phyloP scores from a whole-genome alignment of 1,140 invertebrate genomes.

The Ridgeia piscesae region DNA sequence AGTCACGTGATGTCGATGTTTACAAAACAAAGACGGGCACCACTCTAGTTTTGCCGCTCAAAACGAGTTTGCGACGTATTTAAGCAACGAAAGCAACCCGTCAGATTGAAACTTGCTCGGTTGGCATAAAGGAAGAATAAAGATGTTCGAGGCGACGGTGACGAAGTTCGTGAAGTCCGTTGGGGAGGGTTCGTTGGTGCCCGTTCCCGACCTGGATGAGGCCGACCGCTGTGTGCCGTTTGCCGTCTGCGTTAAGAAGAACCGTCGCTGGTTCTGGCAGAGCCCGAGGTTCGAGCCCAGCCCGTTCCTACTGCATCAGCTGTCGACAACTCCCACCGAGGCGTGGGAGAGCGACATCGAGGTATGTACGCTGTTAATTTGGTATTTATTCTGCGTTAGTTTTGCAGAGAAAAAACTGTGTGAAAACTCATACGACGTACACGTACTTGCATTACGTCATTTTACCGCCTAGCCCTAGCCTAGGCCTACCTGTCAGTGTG shows the following conservation, averaged over 20 bases:
- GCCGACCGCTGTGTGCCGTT: constrained; percentile 31
- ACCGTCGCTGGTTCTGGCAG: constrained; percentile 27
- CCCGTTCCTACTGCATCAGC: background rate
- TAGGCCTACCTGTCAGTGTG: too few relatives aligned
- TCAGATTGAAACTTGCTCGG: background rate
- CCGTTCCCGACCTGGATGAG: constrained; percentile 31
- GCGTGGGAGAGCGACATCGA: background rate
- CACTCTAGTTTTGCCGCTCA: background rate
- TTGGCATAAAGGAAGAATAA: background rate
- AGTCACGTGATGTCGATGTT: background rate
- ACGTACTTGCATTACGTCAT: too few relatives aligned
- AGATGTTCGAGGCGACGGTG: constrained; percentile 33
- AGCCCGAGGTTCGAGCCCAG: background rate
- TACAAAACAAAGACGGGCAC: background rate
- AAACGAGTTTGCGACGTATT: background rate
- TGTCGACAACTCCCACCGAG: background rate
- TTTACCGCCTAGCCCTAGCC: too few relatives aligned
- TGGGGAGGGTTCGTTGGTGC: constrained; percentile 29
- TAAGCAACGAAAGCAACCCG: too few relatives aligned
- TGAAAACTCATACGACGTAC: too few relatives aligned
- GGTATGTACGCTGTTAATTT: background rate
- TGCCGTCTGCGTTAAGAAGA: constrained; percentile 32
- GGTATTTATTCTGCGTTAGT: background rate
- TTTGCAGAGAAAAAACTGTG: background rate
- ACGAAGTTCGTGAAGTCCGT: constrained; percentile 32